phyloP scores from a whole-genome alignment of 2,113 vertebrate species.

The Datnioides undecimradiatus region DNA sequence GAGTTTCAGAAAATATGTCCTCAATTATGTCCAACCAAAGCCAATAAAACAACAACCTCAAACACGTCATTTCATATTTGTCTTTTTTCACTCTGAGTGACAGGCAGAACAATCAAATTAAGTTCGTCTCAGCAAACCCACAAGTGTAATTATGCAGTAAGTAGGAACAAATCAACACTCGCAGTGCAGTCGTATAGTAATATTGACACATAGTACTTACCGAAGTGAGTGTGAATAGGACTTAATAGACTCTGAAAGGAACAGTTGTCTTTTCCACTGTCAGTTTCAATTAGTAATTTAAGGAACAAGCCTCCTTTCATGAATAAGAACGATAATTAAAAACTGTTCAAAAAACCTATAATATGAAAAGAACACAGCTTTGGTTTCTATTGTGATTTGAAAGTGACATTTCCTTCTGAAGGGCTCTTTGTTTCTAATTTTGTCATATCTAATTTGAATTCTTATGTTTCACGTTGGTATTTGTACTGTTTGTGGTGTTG shows the following conservation, averaged over 20 bases:
- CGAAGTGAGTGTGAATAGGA: conserved; percentile 40
- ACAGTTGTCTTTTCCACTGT: conserved; percentile 46
- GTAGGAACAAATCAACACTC: conserved; percentile 70
- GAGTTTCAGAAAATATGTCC: conserved; percentile 58
- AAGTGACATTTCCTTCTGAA: conserved; percentile 33
- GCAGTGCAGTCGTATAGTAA: conserved; percentile 56
- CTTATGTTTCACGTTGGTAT: conserved; percentile 5
- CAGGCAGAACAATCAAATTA: conserved; percentile 74
- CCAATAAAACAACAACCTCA: conserved; percentile 59
- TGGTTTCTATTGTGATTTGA: conserved; percentile 41
- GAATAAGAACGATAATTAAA: conserved; percentile 53
- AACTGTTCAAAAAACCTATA: conserved; percentile 16
- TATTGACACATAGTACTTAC: conserved; percentile 54
- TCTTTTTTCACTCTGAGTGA: conserved; percentile 66
- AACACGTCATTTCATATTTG: conserved; percentile 66
- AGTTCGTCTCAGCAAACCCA: conserved; percentile 65
- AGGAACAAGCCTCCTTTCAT: conserved; percentile 41
- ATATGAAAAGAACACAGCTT: conserved; percentile 17
- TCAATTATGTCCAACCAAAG: conserved; percentile 58
- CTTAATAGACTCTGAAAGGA: conserved; percentile 49
- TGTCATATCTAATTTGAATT: conserved; percentile 27
- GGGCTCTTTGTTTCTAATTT: conserved; percentile 34
- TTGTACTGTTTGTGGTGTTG: neutral
- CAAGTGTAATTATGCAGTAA: conserved; percentile 71
- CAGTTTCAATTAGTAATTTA: conserved; percentile 56